phyloP scores from a whole-genome alignment of 1,140 invertebrate genomes.

The Notospermus geniculatus region DNA sequence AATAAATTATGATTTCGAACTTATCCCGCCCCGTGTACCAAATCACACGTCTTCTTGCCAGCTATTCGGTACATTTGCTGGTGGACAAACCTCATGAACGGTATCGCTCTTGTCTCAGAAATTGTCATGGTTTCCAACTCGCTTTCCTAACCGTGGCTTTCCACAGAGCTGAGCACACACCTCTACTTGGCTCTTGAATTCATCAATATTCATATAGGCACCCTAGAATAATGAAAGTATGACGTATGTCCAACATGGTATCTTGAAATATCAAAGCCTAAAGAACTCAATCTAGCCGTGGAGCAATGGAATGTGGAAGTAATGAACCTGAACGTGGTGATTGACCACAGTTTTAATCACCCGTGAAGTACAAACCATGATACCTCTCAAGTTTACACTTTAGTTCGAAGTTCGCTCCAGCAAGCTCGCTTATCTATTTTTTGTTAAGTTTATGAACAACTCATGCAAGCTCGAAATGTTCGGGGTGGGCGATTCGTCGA shows the following conservation, averaged over 20 bases:
- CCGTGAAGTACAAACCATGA: too few relatives aligned
- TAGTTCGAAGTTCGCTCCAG: background rate
- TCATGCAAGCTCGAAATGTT: background rate
- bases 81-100: too few relatives aligned
- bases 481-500: constrained; percentile 25
- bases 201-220: constrained; percentile 49
- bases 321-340: too few relatives aligned
- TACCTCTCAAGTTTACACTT: too few relatives aligned
- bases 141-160: constrained; percentile 25
- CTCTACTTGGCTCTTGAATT: constrained; percentile 41
- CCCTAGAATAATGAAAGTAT: constrained; percentile 32
- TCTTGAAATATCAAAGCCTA: background rate
- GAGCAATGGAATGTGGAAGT: too few relatives aligned
- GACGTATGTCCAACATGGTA: background rate
- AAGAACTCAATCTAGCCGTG: background rate
- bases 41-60: too few relatives aligned
- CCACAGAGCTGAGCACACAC: constrained; percentile 28
- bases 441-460: background rate
- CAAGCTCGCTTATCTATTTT: background rate
- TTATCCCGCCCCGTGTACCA: too few relatives aligned
- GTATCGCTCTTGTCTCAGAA: constrained; percentile 17
- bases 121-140: constrained; percentile 41
- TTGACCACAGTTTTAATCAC: too few relatives aligned
- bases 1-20: too few relatives aligned
- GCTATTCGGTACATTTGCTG: too few relatives aligned